Percentiles rank a stretch among this genome's conserved stretches.
phyloP scores from a whole-genome alignment of 2,888 invertebrate genomes.

The Oscheius sp. region DNA sequence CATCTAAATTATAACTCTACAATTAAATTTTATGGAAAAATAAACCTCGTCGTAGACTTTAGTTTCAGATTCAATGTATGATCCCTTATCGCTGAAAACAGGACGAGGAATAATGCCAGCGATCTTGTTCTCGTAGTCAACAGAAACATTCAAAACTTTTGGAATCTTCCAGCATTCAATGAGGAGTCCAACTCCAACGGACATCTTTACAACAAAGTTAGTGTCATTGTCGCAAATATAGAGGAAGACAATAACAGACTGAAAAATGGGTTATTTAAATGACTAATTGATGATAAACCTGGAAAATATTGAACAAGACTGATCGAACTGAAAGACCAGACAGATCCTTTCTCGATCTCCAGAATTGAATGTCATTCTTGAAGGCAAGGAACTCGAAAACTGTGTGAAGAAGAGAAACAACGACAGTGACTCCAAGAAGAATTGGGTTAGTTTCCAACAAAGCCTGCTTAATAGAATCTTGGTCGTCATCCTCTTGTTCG shows the following conservation, averaged over 20 bases:
- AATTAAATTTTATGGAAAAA: neutral
- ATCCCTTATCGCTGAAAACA: conserved; percentile 89
- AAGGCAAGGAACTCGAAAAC: conserved; percentile 97
- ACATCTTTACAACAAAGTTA: conserved; percentile 89
- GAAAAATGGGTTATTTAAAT: conserved; percentile 70
- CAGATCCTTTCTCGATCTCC: conserved; percentile 94
- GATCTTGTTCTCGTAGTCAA: conserved; percentile 74
- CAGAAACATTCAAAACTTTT: conserved; percentile 75
- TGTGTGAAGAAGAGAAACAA: conserved; percentile 92
- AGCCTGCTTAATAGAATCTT: conserved; percentile 82
- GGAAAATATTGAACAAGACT: conserved; percentile 95
- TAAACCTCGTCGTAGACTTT: conserved; percentile 82
- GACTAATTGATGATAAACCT: conserved; percentile 28
- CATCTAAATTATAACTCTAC: conserved; percentile 74
- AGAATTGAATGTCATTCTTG: conserved; percentile 99
- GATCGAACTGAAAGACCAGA: conserved; percentile 91
- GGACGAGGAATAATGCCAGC: conserved; percentile 84
- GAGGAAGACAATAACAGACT: conserved; percentile 90
- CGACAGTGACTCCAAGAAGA: conserved; percentile 86
- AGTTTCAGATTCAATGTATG: conserved; percentile 92
- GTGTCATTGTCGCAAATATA: conserved; percentile 99
- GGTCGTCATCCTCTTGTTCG: conserved; percentile 75
- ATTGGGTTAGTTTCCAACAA: conserved; percentile 96
- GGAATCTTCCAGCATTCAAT: conserved; percentile 99
- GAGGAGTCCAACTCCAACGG: conserved; percentile 89